phyloP scores from a whole-genome alignment of 2,888 invertebrate species.

The Tetranychus truncatus region DNA sequence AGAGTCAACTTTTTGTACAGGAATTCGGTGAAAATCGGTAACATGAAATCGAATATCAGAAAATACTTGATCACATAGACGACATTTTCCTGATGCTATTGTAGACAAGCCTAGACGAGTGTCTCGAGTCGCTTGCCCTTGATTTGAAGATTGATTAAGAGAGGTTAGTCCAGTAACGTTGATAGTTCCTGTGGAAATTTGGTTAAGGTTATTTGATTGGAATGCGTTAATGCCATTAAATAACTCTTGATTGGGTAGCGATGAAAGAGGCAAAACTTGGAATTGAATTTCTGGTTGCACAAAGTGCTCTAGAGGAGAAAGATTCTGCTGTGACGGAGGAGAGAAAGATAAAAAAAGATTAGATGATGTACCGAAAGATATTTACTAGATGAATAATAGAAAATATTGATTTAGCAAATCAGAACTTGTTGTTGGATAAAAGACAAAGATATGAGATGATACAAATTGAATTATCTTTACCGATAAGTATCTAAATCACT shows the following conservation, averaged over 20 bases:
- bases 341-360: background rate
- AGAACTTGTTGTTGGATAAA: too few species aligned
- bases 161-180: background rate
- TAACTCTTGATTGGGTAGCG: conserved; percentile 6
- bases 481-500: too few species aligned
- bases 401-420: background rate
- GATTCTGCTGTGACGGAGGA: background rate
- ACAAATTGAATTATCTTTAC: too few species aligned
- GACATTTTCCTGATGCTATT: conserved; percentile 2
- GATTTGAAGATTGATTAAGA: too few species aligned
- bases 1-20: conserved; percentile 2
- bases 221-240: conserved; percentile 9
- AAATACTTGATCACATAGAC: conserved; percentile 5
- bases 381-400: background rate
- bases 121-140: too few species aligned
- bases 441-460: too few species aligned
- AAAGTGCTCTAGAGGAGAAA: background rate
- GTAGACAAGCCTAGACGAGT: too few species aligned
- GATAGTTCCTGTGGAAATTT: background rate
- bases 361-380: background rate
- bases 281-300: conserved; percentile 11
- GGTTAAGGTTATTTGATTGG: background rate
- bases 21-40: conserved; percentile 9
- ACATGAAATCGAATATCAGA: conserved; percentile 5
- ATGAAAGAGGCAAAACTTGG: conserved; percentile 2